Evolutionary conservation across 2,113 vertebrate species (phyloP), one percentile per base, ranked within the genome.

Genomic region (Leptodactylus fuscus): DNA sequence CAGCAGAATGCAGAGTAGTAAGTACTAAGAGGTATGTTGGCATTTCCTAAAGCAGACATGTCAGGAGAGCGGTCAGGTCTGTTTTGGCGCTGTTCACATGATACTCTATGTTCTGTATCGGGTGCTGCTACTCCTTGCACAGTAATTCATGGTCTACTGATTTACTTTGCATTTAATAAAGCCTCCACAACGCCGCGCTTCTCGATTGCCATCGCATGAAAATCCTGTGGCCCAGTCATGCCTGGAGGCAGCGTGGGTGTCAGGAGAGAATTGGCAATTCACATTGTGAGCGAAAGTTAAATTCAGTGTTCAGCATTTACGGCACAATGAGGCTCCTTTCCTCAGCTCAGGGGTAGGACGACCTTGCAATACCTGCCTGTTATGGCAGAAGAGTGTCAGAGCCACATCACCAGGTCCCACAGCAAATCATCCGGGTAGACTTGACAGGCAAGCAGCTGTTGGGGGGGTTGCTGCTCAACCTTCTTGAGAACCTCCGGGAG

Each of bases 371-470:
- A 74, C 69, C 51, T 60, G 69, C 24, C 70, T 60, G 41, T 49
- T 34, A 55, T 51, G 48, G n/a, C 65, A 16, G 10, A 18, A 65
- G 81, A 46, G 20, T 49, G 16, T 34, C 8, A 34, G 32, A 27
- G 16, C 29, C 34, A 51, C 67, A n/a, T 29, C 18, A 48, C 22
- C 34, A n/a, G 67, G 49, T 48, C 20, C 79, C 24, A 44, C 55
- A 24, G 51, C 69, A 74, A 55, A 83, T 74, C 49, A 83, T 73
- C 48, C 22, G 41, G 81, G 69, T 74, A 58, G 27, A 38, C 49
- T 3, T 62, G 53, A 75, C 49, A 71, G 46, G 67, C 18, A 24
- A 18, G 36, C 51, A 62, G 44, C 82, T 48, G 70, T 5, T 29
- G 34, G 36, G 69, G 10, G 69, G 16, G 29, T 70, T 38, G 49